Evolutionary conservation across 2,888 invertebrate species (phyloP).

Genomic region (Teleogryllus oceanicus): DNA sequence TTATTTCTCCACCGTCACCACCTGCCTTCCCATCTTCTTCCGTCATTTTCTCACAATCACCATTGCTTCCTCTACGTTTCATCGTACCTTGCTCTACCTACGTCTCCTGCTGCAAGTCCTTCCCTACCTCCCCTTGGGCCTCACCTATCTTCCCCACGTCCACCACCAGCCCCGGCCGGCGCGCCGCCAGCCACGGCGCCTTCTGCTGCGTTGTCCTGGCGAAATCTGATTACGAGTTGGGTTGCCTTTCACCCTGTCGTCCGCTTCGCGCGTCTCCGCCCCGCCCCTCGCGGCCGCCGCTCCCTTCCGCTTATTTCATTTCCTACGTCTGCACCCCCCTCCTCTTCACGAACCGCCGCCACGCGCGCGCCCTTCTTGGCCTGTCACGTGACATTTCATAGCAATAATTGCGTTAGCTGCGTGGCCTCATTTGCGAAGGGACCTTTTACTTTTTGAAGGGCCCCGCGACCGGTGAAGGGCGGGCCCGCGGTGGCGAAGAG

Average conservation of each 20-base stretch:
- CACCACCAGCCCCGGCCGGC: no score
- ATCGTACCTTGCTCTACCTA: background rate
- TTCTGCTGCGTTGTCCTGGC: background rate
- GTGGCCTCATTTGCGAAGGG: slow-evolving; percentile 8
- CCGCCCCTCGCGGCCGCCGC: background rate
- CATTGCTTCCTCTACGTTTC: background rate
- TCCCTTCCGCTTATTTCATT: no score
- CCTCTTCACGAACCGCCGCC: background rate
- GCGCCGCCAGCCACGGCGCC: background rate
- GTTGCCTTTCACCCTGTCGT: background rate
- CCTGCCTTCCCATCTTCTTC: no score
- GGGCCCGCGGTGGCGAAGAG: background rate
- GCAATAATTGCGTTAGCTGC: slow-evolving; percentile 9
- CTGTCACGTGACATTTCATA: slow-evolving; percentile 18
- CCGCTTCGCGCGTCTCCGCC: background rate
- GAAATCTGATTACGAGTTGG: background rate
- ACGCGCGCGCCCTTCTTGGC: background rate
- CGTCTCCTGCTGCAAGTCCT: background rate
- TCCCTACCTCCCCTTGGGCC: background rate
- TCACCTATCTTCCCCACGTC: background rate
- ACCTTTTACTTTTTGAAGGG: background rate
- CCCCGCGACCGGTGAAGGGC: background rate
- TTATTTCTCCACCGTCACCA: no score
- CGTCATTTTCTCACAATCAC: background rate
- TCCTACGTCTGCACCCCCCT: background rate